Conservation (phyloP, 2,113 vertebrate species). For the Tor tambroides region DNA sequence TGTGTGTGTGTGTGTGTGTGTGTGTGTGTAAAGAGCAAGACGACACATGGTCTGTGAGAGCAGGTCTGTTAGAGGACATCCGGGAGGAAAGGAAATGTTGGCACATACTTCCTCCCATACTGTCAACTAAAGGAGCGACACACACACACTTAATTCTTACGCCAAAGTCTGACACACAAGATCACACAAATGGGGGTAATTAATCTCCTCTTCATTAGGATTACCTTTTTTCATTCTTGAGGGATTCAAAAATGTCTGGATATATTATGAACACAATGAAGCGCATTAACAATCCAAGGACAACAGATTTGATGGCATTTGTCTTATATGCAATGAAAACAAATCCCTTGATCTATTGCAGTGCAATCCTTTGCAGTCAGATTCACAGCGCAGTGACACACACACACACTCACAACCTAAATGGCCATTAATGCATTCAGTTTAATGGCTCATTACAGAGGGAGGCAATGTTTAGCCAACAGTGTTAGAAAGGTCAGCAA, state of each 20-base stretch:
- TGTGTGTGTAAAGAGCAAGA: not conserved
- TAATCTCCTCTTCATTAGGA: slow-evolving; percentile 27
- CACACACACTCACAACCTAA: slow-evolving; percentile 49
- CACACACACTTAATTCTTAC: slow-evolving; percentile 28
- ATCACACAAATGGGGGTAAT: slow-evolving; percentile 51
- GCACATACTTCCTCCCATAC: slow-evolving; percentile 31
- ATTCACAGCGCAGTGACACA: slow-evolving; percentile 21
- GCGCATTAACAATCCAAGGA: slow-evolving; percentile 18
- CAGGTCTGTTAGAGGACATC: slow-evolving; percentile 32
- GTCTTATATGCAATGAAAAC: not conserved
- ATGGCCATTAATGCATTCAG: slow-evolving; percentile 60
- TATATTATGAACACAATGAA: slow-evolving; percentile 18
- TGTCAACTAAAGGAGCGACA: slow-evolving; percentile 49
- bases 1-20: not conserved
- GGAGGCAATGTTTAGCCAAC: slow-evolving; percentile 63
- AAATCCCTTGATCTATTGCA: slow-evolving; percentile 3
- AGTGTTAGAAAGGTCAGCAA: slow-evolving; percentile 61
- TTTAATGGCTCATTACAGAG: slow-evolving; percentile 57
- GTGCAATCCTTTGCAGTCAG: slow-evolving; percentile 7
- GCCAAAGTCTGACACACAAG: slow-evolving; percentile 64
- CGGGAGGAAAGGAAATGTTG: slow-evolving; percentile 36
- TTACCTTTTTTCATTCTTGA: slow-evolving; percentile 9
- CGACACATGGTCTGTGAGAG: slow-evolving; percentile 13
- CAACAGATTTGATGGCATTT: slow-evolving; percentile 6
- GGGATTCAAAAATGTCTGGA: slow-evolving; percentile 22